A percentile compares a stretch with the other conserved stretches of the same genome.
Conservation (phyloP, 1,140 invertebrate genomes). For the Papilio machaon region DNA sequence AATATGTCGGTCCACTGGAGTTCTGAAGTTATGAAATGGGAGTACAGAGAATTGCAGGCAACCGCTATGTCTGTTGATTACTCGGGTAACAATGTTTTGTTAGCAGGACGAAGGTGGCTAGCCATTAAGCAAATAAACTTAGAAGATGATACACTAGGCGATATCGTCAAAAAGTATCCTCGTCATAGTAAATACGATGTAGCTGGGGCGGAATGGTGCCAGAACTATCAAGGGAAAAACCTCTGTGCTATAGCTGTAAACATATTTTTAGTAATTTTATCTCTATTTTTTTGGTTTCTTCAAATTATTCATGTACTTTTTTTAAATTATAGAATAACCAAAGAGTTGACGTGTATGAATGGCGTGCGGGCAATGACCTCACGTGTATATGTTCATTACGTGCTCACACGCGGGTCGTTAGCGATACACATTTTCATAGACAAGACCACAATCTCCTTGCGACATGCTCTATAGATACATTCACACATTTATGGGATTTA, state of each 20-base stretch:
- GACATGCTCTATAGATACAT: slow-evolving; percentile 96
- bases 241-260: slow-evolving; percentile 95
- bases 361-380: slow-evolving; percentile 86
- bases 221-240: slow-evolving; percentile 88
- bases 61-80: slow-evolving; percentile 96
- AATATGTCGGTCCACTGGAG: slow-evolving; percentile 80
- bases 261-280: slow-evolving; percentile 43
- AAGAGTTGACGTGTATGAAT: slow-evolving; percentile 91
- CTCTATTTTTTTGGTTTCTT: background rate
- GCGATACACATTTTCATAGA: slow-evolving; percentile 96
- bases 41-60: slow-evolving; percentile 87
- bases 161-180: slow-evolving; percentile 89
- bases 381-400: slow-evolving; percentile 88
- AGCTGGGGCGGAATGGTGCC: slow-evolving; percentile 95
- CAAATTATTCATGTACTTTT: background rate
- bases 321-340: slow-evolving; percentile 88
- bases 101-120: slow-evolving; percentile 92
- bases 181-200: slow-evolving; percentile 97
- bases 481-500: slow-evolving; percentile 96
- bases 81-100: slow-evolving; percentile 90
- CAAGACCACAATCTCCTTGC: slow-evolving; percentile 94
- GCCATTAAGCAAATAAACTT: slow-evolving; percentile 89
- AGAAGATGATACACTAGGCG: slow-evolving; percentile 87
- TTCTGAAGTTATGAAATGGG: slow-evolving; percentile 80
- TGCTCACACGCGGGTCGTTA: slow-evolving; percentile 94